Evolutionary conservation across 1,140 invertebrate species (phyloP).

Genomic region (Euwallacea similis): DNA sequence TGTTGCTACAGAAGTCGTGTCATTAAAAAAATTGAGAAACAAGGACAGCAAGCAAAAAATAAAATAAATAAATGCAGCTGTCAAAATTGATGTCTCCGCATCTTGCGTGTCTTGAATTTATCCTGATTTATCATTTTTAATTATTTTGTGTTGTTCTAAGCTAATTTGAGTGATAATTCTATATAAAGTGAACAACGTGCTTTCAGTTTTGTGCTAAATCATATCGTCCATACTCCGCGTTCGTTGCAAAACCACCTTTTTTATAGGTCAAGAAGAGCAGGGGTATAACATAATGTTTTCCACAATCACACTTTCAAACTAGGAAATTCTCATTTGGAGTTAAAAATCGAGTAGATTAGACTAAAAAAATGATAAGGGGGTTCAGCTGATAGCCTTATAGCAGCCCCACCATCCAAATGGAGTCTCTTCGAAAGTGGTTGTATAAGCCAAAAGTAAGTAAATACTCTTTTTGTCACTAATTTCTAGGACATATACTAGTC

Average conservation of each 20-base stretch:
- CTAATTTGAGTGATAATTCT: no score
- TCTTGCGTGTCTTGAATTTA: not conserved
- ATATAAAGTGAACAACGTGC: no score
- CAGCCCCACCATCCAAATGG: conserved; percentile 60
- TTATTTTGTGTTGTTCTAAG: no score
- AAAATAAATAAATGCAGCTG: conserved; percentile 6
- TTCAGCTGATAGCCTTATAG: conserved; percentile 11
- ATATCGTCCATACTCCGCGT: not conserved
- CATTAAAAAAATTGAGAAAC: no score
- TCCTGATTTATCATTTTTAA: no score
- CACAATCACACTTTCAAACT: no score
- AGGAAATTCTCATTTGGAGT: no score
- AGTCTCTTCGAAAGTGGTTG: conserved; percentile 88
- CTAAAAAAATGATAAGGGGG: conserved; percentile 11
- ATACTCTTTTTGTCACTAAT: not conserved
- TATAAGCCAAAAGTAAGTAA: conserved; percentile 82
- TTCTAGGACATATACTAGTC: conserved; percentile 17
- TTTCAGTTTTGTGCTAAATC: not conserved
- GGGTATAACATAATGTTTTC: conserved; percentile 8
- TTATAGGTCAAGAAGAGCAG: conserved; percentile 32
- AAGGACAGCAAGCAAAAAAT: not conserved
- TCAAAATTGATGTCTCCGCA: conserved; percentile 17
- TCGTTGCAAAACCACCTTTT: not conserved
- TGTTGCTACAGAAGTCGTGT: no score
- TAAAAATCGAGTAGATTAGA: not conserved